Base-by-base conservation (phyloP, 1,140 invertebrate genomes). In the Drosophila navojoa region DNA sequence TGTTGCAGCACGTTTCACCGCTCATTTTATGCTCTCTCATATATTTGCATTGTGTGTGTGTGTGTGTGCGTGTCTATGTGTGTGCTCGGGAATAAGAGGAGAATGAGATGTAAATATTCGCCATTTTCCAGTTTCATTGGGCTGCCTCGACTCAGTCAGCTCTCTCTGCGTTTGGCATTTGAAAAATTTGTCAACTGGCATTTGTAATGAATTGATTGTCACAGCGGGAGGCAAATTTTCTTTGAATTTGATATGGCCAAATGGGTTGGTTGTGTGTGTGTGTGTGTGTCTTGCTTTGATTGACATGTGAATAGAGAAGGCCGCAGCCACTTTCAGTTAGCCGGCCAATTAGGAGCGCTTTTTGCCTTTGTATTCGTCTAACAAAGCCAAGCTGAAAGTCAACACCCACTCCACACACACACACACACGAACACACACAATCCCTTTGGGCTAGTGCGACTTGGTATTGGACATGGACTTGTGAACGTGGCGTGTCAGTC, bases 301-400 rank as follows among this genome's bases (percentile, higher is more conserved):
- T 87, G 84, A 87, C 84, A 89, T 87, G 84, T 87, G 84, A 87
- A 87, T 87, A 71, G 77, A 60, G 50, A 77, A 89, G 79, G 76
- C 86, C 79, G 79, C 84, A 87, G 84, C 84, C 84, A 87, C 84
- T 87, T 87, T 89, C 84, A 77, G 84, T 87, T 84, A 87, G 84
- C 84, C 84, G 84, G 84, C 84, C 84, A 87, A 87, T 87, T 87
- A 87, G 81, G 70, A 89, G 76, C 79, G 72, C 84, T 87, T 89
- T 89, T 72, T 89, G 84, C 84, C 84, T 89, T 87, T 87, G 84
- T 87, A 66, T 75, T 64, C 45, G 54, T 9, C 71, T 70, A 81
- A 86, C 82, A 86, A 84, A 79, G 82, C 82, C 79, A 72, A 79
- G 74, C 68, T 75, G 76, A 81, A 85, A 80, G 69, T 76, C 76